Evolutionary conservation across 2,888 invertebrate species (phyloP).

Genomic region (Scelioninae gen. 1): DNA sequence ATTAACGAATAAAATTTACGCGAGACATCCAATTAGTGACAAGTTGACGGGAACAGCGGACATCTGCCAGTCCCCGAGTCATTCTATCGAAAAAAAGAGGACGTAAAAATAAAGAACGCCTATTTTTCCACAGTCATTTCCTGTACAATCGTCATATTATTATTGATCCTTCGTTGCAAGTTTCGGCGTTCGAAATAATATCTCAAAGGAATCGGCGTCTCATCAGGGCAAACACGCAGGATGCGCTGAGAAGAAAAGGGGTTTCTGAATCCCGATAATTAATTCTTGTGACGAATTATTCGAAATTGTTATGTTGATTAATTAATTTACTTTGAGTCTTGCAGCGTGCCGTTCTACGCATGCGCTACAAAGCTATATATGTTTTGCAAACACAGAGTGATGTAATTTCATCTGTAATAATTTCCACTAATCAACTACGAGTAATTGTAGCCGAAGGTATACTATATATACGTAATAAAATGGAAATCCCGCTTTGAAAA

Average conservation of each 20-base stretch:
- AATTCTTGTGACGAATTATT: slow-evolving; percentile 7
- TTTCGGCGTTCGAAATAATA: too few species aligned
- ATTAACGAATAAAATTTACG: slow-evolving; percentile 67
- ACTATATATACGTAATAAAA: not conserved
- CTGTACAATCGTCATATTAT: too few species aligned
- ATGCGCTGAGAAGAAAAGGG: too few species aligned
- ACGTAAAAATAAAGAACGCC: too few species aligned
- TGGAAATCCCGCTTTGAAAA: not conserved
- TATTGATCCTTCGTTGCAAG: too few species aligned
- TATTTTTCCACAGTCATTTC: too few species aligned
- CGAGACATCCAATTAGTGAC: slow-evolving; percentile 78
- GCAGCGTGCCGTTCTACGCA: slow-evolving; percentile 13
- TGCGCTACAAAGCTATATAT: not conserved
- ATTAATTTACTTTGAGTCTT: slow-evolving; percentile 26
- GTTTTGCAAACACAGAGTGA: slow-evolving; percentile 17
- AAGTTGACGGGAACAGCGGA: slow-evolving; percentile 75
- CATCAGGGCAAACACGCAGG: too few species aligned
- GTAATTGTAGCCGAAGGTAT: slow-evolving; percentile 27
- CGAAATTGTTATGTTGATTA: slow-evolving; percentile 24
- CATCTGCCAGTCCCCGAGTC: slow-evolving; percentile 74
- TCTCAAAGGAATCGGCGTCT: too few species aligned
- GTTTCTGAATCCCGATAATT: not conserved
- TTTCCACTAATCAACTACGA: slow-evolving; percentile 33
- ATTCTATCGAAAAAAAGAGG: too few species aligned
- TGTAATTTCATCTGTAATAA: slow-evolving; percentile 44